A percentile compares a stretch with the other conserved stretches of the same genome.
Evolutionary conservation across 2,797 vertebrate genomes (phyloP).

Genomic region (Leptatherina wallacei): DNA sequence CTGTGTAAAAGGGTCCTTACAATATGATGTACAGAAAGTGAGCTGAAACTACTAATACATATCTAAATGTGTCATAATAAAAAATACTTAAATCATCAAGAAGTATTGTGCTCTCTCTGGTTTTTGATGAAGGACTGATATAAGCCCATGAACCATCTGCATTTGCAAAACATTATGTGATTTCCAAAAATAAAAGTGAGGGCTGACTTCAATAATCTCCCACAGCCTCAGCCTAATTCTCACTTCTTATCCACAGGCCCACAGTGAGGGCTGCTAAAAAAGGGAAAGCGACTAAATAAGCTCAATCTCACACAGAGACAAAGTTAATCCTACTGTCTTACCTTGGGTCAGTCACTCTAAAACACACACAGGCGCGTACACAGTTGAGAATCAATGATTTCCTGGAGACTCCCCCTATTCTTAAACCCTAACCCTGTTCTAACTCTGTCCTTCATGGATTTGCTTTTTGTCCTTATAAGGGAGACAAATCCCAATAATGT

Average conservation of each 20-base stretch:
- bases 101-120: background rate
- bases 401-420: background rate
- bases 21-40: background rate
- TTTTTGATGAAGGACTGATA: conserved; percentile 22
- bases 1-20: background rate
- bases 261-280: conserved; percentile 71
- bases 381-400: background rate
- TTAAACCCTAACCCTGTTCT: background rate
- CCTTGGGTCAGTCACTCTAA: conserved; percentile 50
- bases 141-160: background rate
- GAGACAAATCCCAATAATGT: background rate
- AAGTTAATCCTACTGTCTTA: conserved; percentile 47
- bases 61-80: background rate
- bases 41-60: background rate
- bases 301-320: conserved; percentile 48
- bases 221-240: conserved; percentile 75
- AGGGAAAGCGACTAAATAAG: conserved; percentile 61
- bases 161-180: conserved; percentile 30
- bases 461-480: background rate
- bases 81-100: background rate
- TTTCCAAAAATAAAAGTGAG: conserved; percentile 53
- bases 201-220: conserved; percentile 68
- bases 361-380: conserved; percentile 12
- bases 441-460: background rate
- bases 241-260: conserved; percentile 70